Evolutionary conservation across 2,113 vertebrate species (phyloP).

Genomic region (Lasiurus cinereus): DNA sequence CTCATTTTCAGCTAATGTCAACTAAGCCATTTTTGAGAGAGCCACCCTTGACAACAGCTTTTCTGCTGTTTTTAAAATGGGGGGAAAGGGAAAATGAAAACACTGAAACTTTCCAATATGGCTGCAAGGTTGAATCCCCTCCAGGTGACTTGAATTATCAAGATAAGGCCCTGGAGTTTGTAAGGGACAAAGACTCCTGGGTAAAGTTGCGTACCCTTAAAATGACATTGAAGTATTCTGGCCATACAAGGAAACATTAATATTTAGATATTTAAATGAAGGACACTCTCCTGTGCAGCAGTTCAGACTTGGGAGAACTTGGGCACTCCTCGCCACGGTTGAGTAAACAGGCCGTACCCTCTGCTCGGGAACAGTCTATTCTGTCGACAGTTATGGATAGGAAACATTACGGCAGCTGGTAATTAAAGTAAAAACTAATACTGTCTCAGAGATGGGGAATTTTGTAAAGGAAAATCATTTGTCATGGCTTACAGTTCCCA

Average conservation of each 20-base stretch:
- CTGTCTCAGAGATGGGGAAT: constrained; percentile 95
- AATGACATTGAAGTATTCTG: constrained; percentile 95
- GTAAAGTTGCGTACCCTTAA: constrained; percentile 93
- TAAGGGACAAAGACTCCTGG: constrained; percentile 68
- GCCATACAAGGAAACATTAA: constrained; percentile 93
- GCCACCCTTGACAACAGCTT: constrained; percentile 85
- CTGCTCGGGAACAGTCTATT: constrained; percentile 95
- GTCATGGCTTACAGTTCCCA: constrained; percentile 91
- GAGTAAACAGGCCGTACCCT: constrained; percentile 98
- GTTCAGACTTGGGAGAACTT: constrained; percentile 90
- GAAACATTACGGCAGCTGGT: constrained; percentile 97
- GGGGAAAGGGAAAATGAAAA: constrained; percentile 44
- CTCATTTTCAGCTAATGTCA: constrained; percentile 97
- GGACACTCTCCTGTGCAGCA: constrained; percentile 90
- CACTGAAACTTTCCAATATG: constrained; percentile 80
- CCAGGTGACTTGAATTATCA: constrained; percentile 52
- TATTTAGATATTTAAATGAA: constrained; percentile 99
- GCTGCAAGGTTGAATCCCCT: constrained; percentile 30
- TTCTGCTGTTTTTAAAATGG: constrained; percentile 84
- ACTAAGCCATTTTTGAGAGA: constrained; percentile 91
- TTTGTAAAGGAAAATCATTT: constrained; percentile 95
- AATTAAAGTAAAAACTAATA: constrained; percentile 99
- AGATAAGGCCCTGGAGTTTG: constrained; percentile 70
- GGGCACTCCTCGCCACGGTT: constrained; percentile 92
- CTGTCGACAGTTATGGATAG: constrained; percentile 98